Evolutionary conservation across 2,888 invertebrate genomes (phyloP), one percentile per base, ranked within the genome.

Genomic region (Mechanitis mazaeus): DNA sequence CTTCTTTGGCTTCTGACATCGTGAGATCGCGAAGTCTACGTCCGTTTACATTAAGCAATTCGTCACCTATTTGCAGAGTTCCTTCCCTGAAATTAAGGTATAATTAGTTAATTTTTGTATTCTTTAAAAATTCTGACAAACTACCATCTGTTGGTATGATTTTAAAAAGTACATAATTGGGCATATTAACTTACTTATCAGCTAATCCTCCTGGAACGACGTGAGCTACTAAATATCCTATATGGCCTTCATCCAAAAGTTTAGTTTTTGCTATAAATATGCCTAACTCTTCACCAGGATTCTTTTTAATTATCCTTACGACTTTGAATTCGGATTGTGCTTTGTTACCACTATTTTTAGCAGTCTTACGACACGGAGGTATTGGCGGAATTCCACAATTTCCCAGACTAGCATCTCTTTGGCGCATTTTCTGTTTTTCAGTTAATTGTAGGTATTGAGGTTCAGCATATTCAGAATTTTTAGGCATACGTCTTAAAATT

Each of bases 21-120:
- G 91, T 92, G 28, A 94, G 83, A 56, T 94, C 93, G 4, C 93
- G 91, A 56, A 95, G 86, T 69, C 93, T 87, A 65, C 92, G 91
- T 11, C 94, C 94, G 75, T 95, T 94, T 4, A 94, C 94, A 68
- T 94, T 94, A 35, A 95, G 88, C 35, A 95, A 91, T 76, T 94
- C 94, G 75, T 95, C 95, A 12, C 94, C 94, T 45, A 94, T 91
- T 60, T 91, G 90, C 60, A 95, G 80, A 1, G 92, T 91, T 1
- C 94, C 93, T 72, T 94, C 93, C 71, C 93, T 92, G 69, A 53
- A 72, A 71, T 28, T 53, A 60, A 56, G 54, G 60, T 61, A 58
- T 50, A 54, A 6, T 38, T 58, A 54, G 42, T 31, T 55, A 60
- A 61, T 20, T 38, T 33, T 28, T 31, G 28, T 9, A 1, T 50